phyloP scores from a whole-genome alignment of 64 coral and sea anemone species.

The Actinia tenebrosa region DNA sequence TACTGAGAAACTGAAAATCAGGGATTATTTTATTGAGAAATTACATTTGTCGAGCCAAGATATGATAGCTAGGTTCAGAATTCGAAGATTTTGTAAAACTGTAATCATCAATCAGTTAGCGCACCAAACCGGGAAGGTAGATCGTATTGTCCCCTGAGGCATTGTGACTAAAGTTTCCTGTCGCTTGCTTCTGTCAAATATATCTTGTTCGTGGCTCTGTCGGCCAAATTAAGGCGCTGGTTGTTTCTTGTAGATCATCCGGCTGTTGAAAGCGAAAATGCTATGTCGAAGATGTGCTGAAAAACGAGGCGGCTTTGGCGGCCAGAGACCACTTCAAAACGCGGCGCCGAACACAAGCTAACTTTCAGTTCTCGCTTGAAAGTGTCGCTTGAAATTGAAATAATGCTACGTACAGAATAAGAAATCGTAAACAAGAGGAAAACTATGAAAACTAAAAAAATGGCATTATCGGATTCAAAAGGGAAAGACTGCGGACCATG shows the following conservation, averaged over 20 bases:
- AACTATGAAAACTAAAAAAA: no score
- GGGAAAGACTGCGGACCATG: no score
- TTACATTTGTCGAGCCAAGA: not conserved
- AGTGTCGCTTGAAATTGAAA: no score
- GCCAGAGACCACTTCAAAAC: no score
- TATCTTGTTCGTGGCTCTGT: not conserved
- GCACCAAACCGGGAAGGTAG: no score
- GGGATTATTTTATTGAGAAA: no score
- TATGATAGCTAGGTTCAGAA: not conserved
- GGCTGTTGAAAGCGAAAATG: not conserved
- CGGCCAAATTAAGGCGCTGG: not conserved
- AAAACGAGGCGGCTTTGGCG: not conserved
- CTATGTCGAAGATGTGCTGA: not conserved
- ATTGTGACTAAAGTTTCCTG: not conserved
- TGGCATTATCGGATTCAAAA: no score
- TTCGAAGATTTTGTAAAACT: not conserved
- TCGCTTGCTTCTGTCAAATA: not conserved
- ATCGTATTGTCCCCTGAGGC: not conserved
- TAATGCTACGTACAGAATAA: no score
- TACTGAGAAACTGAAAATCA: not conserved
- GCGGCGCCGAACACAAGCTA: no score
- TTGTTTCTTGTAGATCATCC: not conserved
- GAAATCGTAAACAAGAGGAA: no score
- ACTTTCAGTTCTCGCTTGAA: no score
- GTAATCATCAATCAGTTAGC: not conserved